phyloP scores from a whole-genome alignment of 2,888 invertebrate species.

The Eudasyphora cyanicolor region DNA sequence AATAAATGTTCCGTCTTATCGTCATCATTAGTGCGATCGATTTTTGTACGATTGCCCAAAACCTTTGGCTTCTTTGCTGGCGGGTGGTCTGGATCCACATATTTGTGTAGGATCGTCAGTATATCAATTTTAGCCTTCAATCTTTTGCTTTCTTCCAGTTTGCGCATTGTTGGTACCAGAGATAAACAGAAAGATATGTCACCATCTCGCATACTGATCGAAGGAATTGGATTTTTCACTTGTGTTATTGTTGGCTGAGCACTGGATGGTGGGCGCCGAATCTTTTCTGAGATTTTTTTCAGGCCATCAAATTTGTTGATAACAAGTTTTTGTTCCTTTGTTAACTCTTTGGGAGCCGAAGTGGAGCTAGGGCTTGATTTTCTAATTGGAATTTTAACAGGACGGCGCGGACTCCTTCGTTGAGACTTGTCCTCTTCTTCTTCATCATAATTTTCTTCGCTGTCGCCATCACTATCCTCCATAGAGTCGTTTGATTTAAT shows the following conservation, averaged over 20 bases:
- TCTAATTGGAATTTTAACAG: background rate
- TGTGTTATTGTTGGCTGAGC: background rate
- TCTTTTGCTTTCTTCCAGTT: conserved; percentile 45
- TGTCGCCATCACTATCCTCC: background rate
- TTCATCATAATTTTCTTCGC: background rate
- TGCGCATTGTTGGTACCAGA: conserved; percentile 57
- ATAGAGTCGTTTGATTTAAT: conserved; percentile 19
- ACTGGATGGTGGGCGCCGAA: background rate
- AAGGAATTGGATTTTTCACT: background rate
- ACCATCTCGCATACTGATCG: conserved; percentile 54
- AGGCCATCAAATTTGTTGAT: conserved; percentile 13
- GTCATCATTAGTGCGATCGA: background rate
- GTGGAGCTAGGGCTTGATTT: background rate
- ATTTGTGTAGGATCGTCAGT: conserved; percentile 41
- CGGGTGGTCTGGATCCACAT: conserved; percentile 14
- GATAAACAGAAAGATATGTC: conserved; percentile 56
- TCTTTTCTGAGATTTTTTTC: background rate
- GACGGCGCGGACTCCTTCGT: background rate
- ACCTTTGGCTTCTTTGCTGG: background rate
- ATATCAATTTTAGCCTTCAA: conserved; percentile 58
- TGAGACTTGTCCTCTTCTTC: background rate
- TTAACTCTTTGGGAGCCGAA: background rate
- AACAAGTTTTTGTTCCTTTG: conserved; percentile 1
- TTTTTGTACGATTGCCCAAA: background rate
- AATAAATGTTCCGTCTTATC: background rate